These are phyloP conservation scores for Hemibagrus wyckioides DNA, from an alignment of 2,113 vertebrate species.

Conservation along the genomic window DNA sequence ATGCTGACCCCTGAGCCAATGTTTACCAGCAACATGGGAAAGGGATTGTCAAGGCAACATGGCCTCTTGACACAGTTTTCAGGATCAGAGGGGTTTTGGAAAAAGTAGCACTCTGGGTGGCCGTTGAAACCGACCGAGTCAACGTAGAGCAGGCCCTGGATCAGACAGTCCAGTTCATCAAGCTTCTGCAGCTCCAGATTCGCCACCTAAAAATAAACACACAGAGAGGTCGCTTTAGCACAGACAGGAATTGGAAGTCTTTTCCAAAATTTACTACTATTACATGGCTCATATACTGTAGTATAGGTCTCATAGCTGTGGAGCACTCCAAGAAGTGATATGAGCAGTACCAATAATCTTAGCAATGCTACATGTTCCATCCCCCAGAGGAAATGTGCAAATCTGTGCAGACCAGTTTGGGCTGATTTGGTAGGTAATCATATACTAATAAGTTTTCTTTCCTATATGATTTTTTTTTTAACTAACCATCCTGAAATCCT, in stretches of 20 bases:
- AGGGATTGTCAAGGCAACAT: constrained; percentile 86
- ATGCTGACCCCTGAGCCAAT: constrained; percentile 90
- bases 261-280: background rate
- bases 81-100: constrained; percentile 84
- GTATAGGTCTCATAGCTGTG: background rate
- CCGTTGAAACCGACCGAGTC: constrained; percentile 86
- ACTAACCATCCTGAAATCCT: constrained; percentile 85
- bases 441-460: too few relatives aligned
- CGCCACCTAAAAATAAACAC: constrained; percentile 75
- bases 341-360: background rate
- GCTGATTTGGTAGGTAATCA: background rate
- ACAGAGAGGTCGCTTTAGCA: background rate
- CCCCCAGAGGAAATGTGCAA: background rate
- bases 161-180: constrained; percentile 88
- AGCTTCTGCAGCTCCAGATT: constrained; percentile 85
- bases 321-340: background rate
- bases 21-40: constrained; percentile 90
- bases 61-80: constrained; percentile 85
- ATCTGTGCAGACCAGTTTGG: background rate
- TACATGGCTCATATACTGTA: too few relatives aligned
- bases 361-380: background rate
- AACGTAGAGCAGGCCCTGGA: constrained; percentile 85
- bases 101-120: constrained; percentile 86
- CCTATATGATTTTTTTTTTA: background rate
- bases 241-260: background rate